Conservation (phyloP, 2,888 invertebrate genomes). For the Dolichomitus sp. region DNA sequence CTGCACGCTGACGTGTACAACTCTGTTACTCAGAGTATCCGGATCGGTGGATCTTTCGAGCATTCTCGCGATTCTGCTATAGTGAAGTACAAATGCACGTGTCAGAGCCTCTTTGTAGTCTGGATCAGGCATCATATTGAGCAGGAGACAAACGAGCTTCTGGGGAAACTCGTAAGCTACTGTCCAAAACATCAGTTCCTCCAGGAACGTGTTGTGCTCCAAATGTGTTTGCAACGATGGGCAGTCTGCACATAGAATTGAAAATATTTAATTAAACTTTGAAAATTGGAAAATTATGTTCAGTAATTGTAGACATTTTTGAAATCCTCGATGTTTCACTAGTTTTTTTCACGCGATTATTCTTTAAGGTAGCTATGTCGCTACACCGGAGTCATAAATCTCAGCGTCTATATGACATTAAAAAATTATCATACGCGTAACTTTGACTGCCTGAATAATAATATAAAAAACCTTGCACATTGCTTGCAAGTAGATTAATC, state of each 20-base stretch:
- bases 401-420: too few species aligned
- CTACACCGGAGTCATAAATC: too few species aligned
- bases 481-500: too few species aligned
- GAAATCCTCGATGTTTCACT: too few species aligned
- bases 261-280: background rate
- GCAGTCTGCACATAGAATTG: conserved; percentile 87
- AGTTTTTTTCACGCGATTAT: too few species aligned
- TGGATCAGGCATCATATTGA: conserved; percentile 98
- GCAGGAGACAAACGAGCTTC: conserved; percentile 96
- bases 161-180: conserved; percentile 99
- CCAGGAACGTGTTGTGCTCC: conserved; percentile 94
- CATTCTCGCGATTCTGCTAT: conserved; percentile 97
- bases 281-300: background rate
- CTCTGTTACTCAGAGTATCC: conserved; percentile 97
- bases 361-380: too few species aligned
- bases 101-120: conserved; percentile 98
- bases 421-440: too few species aligned
- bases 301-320: too few species aligned
- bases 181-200: conserved; percentile 99
- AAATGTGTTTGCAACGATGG: conserved; percentile 93
- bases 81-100: conserved; percentile 98
- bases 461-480: too few species aligned
- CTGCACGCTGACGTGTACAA: conserved; percentile 99
- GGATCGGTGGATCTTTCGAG: conserved; percentile 95
- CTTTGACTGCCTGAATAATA: too few species aligned